These are phyloP conservation scores for Drosophila leonis DNA, from an alignment of 2,888 invertebrate genomes.

Conservation along the genomic window DNA sequence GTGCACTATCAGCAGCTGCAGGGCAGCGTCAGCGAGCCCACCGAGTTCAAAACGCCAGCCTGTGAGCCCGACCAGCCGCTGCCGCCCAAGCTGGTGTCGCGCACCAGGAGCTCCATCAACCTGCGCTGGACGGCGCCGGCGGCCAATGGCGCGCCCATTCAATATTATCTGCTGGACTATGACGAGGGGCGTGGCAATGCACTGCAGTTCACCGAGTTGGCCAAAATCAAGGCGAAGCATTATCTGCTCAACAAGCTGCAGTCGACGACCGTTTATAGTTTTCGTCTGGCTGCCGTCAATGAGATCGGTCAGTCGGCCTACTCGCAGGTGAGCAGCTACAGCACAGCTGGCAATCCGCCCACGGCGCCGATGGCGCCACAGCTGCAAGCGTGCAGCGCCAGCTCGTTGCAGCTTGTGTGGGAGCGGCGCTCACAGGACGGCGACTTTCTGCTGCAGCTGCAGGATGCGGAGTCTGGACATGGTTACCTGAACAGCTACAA, in stretches of 20 bases:
- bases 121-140: conserved; percentile 90
- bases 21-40: conserved; percentile 91
- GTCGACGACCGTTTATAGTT: conserved; percentile 92
- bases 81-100: conserved; percentile 90
- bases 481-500: conserved; percentile 93
- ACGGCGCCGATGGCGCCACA: conserved; percentile 91
- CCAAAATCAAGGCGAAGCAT: conserved; percentile 91
- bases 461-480: conserved; percentile 89
- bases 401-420: conserved; percentile 91
- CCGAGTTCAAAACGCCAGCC: conserved; percentile 92
- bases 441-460: conserved; percentile 93
- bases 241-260: conserved; percentile 91
- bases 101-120: conserved; percentile 90
- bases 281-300: conserved; percentile 94
- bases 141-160: conserved; percentile 93
- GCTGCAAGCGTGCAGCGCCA: conserved; percentile 88
- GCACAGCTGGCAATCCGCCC: conserved; percentile 93
- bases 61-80: conserved; percentile 93
- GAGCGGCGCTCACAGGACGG: conserved; percentile 91
- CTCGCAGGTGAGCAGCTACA: conserved; percentile 89
- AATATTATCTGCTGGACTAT: conserved; percentile 91
- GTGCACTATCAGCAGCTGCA: conserved; percentile 90
- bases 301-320: conserved; percentile 91
- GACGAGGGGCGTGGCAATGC: conserved; percentile 88
- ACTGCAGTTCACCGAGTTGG: conserved; percentile 90